Percentiles rank a stretch among this genome's conserved stretches.
Evolutionary conservation across 1,140 invertebrate genomes (phyloP).

Genomic region (Drosophila aff.): DNA sequence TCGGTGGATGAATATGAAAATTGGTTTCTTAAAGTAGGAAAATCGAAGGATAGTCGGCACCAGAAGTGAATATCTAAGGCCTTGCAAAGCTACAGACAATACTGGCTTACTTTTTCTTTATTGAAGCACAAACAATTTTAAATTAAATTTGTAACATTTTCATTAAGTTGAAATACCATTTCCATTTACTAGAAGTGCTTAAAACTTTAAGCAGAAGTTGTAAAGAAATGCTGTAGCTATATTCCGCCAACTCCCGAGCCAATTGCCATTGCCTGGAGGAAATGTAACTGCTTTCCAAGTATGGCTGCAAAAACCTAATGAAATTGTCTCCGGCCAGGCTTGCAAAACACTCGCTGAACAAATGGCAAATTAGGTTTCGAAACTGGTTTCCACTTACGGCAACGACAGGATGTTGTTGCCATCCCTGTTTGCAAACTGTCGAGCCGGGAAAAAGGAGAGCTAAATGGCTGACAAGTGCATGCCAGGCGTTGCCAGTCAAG

Average conservation of each 20-base stretch:
- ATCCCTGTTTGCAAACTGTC: slow-evolving; percentile 10
- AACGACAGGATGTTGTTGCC: slow-evolving; percentile 33
- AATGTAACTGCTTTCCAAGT: slow-evolving; percentile 14
- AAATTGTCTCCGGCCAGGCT: slow-evolving; percentile 32
- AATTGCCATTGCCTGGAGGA: slow-evolving; percentile 10
- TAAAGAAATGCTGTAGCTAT: background rate
- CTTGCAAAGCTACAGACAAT: background rate
- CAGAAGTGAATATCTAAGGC: background rate
- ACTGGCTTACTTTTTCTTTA: background rate
- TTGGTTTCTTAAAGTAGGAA: slow-evolving; percentile 8
- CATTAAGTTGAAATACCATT: background rate
- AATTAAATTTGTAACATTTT: too few species aligned
- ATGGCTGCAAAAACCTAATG: slow-evolving; percentile 24
- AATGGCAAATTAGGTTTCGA: slow-evolving; percentile 43
- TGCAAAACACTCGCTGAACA: slow-evolving; percentile 27
- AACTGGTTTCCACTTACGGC: slow-evolving; percentile 39
- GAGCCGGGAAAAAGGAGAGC: slow-evolving; percentile 24
- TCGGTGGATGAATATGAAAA: background rate
- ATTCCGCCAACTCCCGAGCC: background rate
- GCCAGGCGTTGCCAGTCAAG: slow-evolving; percentile 36
- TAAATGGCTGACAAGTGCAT: slow-evolving; percentile 56
- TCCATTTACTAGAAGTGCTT: background rate
- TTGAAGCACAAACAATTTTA: too few species aligned
- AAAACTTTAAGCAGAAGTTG: background rate
- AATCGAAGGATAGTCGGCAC: background rate